These are phyloP conservation scores for Morinoia aosen DNA, from an alignment of 2,888 invertebrate genomes.

Conservation along the genomic window DNA sequence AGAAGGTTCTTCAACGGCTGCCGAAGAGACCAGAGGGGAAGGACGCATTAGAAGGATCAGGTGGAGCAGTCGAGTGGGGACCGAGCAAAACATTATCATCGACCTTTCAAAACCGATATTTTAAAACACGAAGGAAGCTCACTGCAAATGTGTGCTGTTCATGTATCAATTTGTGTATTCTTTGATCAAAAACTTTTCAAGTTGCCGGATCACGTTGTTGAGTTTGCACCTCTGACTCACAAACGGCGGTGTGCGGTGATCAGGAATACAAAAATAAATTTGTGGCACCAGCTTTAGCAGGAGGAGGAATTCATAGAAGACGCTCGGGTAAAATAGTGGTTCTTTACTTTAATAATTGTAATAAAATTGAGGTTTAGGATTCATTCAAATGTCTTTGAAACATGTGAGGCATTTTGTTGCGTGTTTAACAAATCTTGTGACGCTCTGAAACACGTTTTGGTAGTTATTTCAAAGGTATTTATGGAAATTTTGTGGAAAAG, in stretches of 20 bases:
- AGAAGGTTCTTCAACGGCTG: slow-evolving; percentile 41
- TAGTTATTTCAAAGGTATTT: neutral
- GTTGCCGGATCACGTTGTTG: neutral
- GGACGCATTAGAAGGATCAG: slow-evolving; percentile 31
- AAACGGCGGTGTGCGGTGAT: neutral
- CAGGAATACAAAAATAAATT: neutral
- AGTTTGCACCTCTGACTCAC: neutral
- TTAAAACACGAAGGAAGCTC: neutral
- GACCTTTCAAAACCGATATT: neutral
- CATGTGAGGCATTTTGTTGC: neutral
- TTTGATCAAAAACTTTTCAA: neutral
- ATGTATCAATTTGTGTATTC: neutral
- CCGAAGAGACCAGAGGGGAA: neutral
- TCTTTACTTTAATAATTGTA: neutral
- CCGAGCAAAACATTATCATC: neutral
- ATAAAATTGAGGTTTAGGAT: neutral
- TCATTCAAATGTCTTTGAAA: neutral
- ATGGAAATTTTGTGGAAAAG: neutral
- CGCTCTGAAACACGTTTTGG: neutral
- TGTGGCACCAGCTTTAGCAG: neutral
- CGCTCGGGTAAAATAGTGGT: neutral
- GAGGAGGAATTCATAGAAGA: neutral
- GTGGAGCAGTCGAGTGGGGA: slow-evolving; percentile 8
- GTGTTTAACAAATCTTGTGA: neutral
- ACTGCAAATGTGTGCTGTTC: neutral